Base-by-base conservation (phyloP, 2,113 vertebrate species). In the Mobula birostris region DNA sequence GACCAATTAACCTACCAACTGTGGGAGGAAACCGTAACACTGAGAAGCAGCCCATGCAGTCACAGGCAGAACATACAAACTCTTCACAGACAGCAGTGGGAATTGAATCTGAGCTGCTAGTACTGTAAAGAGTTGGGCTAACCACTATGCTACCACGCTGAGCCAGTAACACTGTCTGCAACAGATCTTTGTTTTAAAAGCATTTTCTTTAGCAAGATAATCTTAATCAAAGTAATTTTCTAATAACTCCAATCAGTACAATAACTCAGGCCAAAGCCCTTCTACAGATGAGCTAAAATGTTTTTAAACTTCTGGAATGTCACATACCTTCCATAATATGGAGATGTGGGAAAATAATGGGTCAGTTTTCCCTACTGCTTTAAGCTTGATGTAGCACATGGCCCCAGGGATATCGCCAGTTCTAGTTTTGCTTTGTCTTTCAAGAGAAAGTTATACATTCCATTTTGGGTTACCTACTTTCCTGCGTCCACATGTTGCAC, bases 401-500 rank as follows among this genome's bases (percentile, higher is more conserved):
- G 15, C 85, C 9, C 61, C 63, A 29, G 58, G 29, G 83, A 19
- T 90, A 32, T 32, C 21, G 0, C 15, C 61, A 90, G 85, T 63
- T 90, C 85, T 15, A 90, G 85, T 48, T 70, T 91, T 70, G 63
- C 3, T 40, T 91, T 32, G 63, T 36, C 88, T 91, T 70, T 93
- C 66, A 93, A 93, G 15, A 70, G 63, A 66, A 91, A 32, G 7
- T 61, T 19, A 61, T 36, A 91, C 15, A 36, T 63, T 68, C 0
- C 88, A 72, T 93, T 93, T 91, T 91, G 66, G 63, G 88, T 91
- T 70, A 91, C 88, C 32, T 70, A 91, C 32, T 91, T 91, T 68
- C 61, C 19, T 40, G 88, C 32, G 15, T 91, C n/a, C 17, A 40
- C 27, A n/a, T 40, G 88, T 70, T 70, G 15, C 88, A 24, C n/a